A percentile compares a stretch with the other conserved stretches of the same genome.
Conservation (phyloP, 1,140 invertebrate species). For the Chelonus insularis region DNA sequence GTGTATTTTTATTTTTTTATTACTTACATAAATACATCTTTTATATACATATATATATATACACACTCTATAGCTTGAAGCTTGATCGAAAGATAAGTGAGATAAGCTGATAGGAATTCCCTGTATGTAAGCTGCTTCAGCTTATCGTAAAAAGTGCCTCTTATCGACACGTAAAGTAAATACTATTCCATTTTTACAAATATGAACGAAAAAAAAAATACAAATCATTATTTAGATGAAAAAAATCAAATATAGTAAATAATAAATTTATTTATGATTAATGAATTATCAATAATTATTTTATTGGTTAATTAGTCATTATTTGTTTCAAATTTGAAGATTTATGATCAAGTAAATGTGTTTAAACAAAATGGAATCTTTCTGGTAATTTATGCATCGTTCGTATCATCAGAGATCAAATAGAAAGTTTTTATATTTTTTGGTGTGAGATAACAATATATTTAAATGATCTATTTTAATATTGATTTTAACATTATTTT, state of each 20-base stretch:
- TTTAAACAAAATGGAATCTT: no score
- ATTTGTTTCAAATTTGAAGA: no score
- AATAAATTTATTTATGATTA: no score
- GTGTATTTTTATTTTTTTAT: not conserved
- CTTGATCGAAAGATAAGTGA: slow-evolving; percentile 19
- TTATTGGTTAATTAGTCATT: no score
- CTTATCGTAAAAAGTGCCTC: slow-evolving; percentile 7
- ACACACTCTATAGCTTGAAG: slow-evolving; percentile 2
- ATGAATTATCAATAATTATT: no score
- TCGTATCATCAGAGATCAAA: no score
- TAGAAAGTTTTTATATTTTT: no score
- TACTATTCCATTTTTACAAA: not conserved
- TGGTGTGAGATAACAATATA: no score
- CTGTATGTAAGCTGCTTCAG: slow-evolving; percentile 18
- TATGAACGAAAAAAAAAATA: not conserved
- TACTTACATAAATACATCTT: not conserved
- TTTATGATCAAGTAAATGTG: no score
- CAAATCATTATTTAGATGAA: not conserved
- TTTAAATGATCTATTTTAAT: no score
- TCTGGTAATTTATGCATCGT: no score
- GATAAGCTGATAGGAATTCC: slow-evolving; percentile 18
- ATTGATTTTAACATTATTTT: no score
- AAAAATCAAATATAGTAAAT: not conserved
- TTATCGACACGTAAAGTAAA: not conserved
- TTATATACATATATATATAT: not conserved